Evolutionary conservation across 2,888 invertebrate species (phyloP), one percentile per base, ranked within the genome.

Genomic region (Drosophila nr. medialis): DNA sequence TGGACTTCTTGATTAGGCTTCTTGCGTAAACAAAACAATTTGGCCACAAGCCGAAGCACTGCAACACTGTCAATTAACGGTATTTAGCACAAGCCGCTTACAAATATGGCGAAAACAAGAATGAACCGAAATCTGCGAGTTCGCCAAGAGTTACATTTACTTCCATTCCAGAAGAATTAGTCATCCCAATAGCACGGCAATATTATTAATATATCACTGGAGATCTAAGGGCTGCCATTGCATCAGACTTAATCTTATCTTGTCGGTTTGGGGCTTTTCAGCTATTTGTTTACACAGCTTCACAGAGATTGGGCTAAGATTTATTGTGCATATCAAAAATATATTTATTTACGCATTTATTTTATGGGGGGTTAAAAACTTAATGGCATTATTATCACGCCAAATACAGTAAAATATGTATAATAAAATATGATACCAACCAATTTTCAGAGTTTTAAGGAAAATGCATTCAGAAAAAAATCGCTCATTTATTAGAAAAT

Each of bases 1-100:
- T 45, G 36, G 42, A 36, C 54, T 65, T 29, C 50, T 63, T 72
- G 73, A 77, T 74, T 59, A 71, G 77, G 55, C 60, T 38, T 63
- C 67, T 64, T 55, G 8, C 27, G 27, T 55, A 55, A 55, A 75
- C 83, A 82, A 83, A 78, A 69, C 55, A 70, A 71, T 75, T 86
- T 73, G 67, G 68, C 62, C 61, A 54, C 40, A 74, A 72, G 48
- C 40, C 29, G n/a, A 55, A 13, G 27, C 48, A 42, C n/a, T 36
- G 24, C 42, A 64, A 30, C 58, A 18, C 53, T 45, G 56, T 53
- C 83, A 65, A 72, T 81, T 82, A 82, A 82, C 82, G 82, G 82
- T 83, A 82, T 81, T 86, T 81, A 66, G 69, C 55, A 42, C 21
- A 64, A 84, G 71, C 70, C 27, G 49, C 79, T 75, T 71, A 49